Evolutionary conservation across 2,888 invertebrate genomes (phyloP).

Genomic region (Onthophagus sagittarius): DNA sequence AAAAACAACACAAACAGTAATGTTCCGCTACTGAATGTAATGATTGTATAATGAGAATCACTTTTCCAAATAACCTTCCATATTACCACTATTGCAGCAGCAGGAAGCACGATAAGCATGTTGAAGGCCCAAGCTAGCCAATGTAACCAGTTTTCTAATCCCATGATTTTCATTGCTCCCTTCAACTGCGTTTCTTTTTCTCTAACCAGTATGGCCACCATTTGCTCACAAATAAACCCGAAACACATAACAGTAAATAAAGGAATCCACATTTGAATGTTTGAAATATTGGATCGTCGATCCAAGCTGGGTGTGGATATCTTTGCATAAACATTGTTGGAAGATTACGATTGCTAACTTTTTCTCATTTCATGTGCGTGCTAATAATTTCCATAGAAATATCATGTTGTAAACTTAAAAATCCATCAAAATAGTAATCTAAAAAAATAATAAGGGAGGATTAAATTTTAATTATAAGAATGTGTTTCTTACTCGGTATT

Average conservation of each 20-base stretch:
- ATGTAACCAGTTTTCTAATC: constrained; percentile 75
- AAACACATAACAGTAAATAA: constrained; percentile 80
- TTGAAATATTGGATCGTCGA: constrained; percentile 62
- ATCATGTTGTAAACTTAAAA: constrained; percentile 60
- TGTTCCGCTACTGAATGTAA: constrained; percentile 64
- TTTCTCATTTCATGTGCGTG: background rate
- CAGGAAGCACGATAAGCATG: constrained; percentile 62
- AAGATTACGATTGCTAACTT: constrained; percentile 29
- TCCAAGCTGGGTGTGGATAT: constrained; percentile 70
- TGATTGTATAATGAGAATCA: constrained; percentile 54
- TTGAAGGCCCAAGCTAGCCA: constrained; percentile 84
- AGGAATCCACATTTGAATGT: constrained; percentile 66
- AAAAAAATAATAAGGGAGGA: constrained; percentile 12
- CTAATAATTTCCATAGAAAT: constrained; percentile 36
- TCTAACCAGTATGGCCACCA: constrained; percentile 66
- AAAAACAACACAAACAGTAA: constrained; percentile 68
- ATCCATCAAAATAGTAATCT: constrained; percentile 64
- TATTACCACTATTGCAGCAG: constrained; percentile 53
- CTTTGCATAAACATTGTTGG: constrained; percentile 54
- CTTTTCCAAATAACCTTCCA: constrained; percentile 47
- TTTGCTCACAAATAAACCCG: constrained; percentile 76
- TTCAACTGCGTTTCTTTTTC: constrained; percentile 76
- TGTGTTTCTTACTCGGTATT: constrained; percentile 25
- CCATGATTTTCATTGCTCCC: constrained; percentile 92
- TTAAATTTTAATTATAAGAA: background rate